Percentiles rank a stretch among this genome's conserved stretches.
Evolutionary conservation across 2,797 vertebrate species (phyloP).

Genomic region (Malurus leucopterus): DNA sequence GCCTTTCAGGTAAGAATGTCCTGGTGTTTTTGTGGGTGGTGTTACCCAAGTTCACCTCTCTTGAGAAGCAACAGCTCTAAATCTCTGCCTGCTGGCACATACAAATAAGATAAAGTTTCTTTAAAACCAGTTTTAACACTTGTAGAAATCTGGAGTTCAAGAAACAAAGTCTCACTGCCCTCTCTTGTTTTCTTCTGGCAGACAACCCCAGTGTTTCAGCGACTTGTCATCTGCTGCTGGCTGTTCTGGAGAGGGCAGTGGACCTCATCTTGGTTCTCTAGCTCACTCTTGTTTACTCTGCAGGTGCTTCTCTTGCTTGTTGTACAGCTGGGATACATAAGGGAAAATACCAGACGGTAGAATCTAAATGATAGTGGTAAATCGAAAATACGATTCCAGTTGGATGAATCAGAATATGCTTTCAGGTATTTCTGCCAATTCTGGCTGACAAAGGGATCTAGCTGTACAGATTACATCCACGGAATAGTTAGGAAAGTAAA

Average conservation of each 20-base stretch:
- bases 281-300: not conserved
- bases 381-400: not conserved
- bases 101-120: not conserved
- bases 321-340: not conserved
- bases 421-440: not conserved
- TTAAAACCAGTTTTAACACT: not conserved
- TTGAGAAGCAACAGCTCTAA: not conserved
- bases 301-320: not conserved
- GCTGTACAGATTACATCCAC: not conserved
- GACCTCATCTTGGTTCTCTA: not conserved
- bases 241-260: not conserved
- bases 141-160: not conserved
- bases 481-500: not conserved
- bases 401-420: not conserved
- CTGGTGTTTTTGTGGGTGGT: rapidly evolving
- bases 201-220: rapidly evolving
- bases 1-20: not conserved
- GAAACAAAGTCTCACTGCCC: not conserved
- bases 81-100: not conserved
- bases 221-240: not conserved
- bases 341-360: not conserved
- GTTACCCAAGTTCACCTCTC: not conserved
- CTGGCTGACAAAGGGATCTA: not conserved
- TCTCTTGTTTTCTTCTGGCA: not conserved
- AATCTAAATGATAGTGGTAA: not conserved